Percentiles rank a stretch among this genome's conserved stretches.
These are phyloP conservation scores for Spheniscus mendiculus DNA, from an alignment of 2,113 vertebrate genomes.

Conservation along the genomic window DNA sequence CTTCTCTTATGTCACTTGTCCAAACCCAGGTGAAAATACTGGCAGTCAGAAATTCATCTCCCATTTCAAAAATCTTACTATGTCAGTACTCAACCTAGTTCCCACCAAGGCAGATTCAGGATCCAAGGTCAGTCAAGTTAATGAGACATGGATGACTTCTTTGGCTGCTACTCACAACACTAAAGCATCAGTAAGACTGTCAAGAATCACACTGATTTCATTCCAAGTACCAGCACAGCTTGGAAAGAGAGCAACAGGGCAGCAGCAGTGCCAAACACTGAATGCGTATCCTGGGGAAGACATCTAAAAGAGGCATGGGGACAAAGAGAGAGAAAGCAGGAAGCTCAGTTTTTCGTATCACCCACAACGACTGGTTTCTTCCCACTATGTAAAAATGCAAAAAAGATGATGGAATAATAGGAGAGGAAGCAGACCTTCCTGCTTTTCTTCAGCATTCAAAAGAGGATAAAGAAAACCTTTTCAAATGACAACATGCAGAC, in stretches of 20 bases:
- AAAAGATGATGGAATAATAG: background rate
- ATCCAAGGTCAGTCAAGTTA: background rate
- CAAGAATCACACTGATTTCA: background rate
- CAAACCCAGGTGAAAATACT: background rate
- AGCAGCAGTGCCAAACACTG: background rate
- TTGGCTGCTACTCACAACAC: background rate
- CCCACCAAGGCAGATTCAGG: background rate
- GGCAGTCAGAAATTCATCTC: background rate
- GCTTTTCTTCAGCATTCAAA: background rate
- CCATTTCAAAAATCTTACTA: background rate
- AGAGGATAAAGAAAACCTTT: background rate
- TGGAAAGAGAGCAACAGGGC: background rate
- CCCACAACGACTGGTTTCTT: background rate
- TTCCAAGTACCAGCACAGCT: background rate
- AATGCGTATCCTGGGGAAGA: background rate
- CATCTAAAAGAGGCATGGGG: background rate
- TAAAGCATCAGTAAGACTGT: background rate
- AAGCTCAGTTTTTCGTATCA: background rate
- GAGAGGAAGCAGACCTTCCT: conserved; percentile 23
- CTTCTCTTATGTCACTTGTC: background rate
- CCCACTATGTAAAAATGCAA: background rate
- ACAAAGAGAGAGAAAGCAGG: conserved; percentile 1
- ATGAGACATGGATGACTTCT: background rate
- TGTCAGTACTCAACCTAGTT: background rate
- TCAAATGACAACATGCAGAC: background rate